phyloP scores from a whole-genome alignment of 2,888 invertebrate genomes.

The Aphelenchoides bicaudatus region DNA sequence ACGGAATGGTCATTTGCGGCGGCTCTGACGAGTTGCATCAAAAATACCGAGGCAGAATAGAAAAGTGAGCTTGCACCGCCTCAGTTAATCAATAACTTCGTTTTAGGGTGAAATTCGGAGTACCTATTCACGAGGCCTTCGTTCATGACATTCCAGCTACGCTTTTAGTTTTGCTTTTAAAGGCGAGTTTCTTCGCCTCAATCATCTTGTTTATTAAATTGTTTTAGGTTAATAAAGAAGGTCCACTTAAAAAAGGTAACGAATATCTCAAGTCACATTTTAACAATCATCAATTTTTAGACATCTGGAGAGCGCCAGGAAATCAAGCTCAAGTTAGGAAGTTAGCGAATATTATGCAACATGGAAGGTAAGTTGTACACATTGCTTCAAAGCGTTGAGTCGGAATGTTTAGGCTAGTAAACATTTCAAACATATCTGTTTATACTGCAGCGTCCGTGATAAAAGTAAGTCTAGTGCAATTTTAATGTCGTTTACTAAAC shows the following conservation, averaged over 20 bases:
- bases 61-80: slow-evolving; percentile 45
- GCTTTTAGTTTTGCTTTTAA: slow-evolving; percentile 71
- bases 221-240: slow-evolving; percentile 91
- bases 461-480: slow-evolving; percentile 66
- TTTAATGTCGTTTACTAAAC: slow-evolving; percentile 21
- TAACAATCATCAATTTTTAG: too few relatives aligned
- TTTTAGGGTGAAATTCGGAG: slow-evolving; percentile 60
- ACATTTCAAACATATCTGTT: slow-evolving; percentile 76
- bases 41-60: slow-evolving; percentile 58
- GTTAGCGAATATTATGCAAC: slow-evolving; percentile 59
- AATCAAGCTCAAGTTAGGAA: slow-evolving; percentile 70
- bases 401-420: too few relatives aligned
- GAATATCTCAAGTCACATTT: too few relatives aligned
- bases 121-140: slow-evolving; percentile 60
- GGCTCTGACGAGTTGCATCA: slow-evolving; percentile 54
- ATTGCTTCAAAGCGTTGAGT: too few relatives aligned
- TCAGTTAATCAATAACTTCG: slow-evolving; percentile 16
- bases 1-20: slow-evolving; percentile 39
- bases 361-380: too few relatives aligned
- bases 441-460: slow-evolving; percentile 96
- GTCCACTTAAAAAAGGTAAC: slow-evolving; percentile 81
- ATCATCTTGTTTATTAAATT: too few relatives aligned
- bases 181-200: too few relatives aligned
- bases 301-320: slow-evolving; percentile 89
- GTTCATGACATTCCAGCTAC: slow-evolving; percentile 61